A percentile compares a stretch with the other conserved stretches of the same genome.
These are phyloP conservation scores for Girardia tigrina DNA, from an alignment of 2,888 invertebrate species.

Conservation along the genomic window DNA sequence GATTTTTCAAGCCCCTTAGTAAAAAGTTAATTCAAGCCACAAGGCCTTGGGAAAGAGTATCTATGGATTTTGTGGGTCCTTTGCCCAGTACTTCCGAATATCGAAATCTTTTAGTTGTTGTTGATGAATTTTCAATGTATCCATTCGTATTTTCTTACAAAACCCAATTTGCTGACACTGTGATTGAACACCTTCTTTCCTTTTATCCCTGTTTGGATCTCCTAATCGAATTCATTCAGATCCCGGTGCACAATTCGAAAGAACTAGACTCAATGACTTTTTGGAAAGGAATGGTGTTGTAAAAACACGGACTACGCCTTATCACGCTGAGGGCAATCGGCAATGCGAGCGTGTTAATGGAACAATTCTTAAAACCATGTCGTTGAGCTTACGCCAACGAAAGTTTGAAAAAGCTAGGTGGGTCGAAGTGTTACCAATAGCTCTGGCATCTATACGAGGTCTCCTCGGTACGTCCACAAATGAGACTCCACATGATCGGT, in stretches of 20 bases:
- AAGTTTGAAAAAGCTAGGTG: conserved; percentile 1
- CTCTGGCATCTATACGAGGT: conserved; percentile 17
- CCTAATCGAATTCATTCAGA: neutral
- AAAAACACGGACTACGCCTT: neutral
- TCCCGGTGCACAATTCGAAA: neutral
- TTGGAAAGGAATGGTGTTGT: neutral
- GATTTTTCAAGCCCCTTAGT: neutral
- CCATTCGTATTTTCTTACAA: neutral
- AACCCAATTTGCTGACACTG: neutral
- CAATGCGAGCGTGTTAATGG: conserved; percentile 27
- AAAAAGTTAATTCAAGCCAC: neutral
- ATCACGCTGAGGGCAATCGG: too few relatives aligned
- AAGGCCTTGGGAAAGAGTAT: neutral
- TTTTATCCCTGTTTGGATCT: neutral
- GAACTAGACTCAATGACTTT: neutral
- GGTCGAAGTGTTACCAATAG: conserved; percentile 25
- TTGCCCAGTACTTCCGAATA: neutral
- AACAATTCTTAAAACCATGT: conserved; percentile 28
- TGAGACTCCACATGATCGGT: conserved; percentile 27
- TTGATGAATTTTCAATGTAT: neutral
- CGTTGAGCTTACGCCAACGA: neutral
- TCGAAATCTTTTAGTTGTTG: neutral
- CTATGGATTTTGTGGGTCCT: neutral
- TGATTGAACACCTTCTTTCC: neutral
- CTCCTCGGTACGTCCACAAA: conserved; percentile 31